Conservation (phyloP, 2,888 invertebrate species). For the Eupithecia vulgata region DNA sequence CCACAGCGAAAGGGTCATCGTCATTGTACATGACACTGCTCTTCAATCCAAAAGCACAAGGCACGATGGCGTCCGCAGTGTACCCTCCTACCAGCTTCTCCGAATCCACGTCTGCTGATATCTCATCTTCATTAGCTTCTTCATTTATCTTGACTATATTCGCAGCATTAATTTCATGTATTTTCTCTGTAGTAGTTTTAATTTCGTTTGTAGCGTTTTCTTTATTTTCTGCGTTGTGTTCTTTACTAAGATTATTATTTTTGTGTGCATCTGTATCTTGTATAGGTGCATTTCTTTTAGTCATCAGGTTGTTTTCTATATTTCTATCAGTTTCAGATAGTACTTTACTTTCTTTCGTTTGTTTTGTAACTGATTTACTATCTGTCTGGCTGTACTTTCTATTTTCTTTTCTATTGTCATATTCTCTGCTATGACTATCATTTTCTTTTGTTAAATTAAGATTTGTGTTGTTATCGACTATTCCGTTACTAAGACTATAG, state of each 20-base stretch:
- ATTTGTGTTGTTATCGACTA: slow-evolving; percentile 12
- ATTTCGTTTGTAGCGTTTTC: slow-evolving; percentile 8
- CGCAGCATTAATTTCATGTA: neutral
- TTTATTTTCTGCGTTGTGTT: slow-evolving; percentile 12
- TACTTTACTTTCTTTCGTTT: neutral
- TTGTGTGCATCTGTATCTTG: neutral
- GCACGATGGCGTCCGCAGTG: slow-evolving; percentile 79
- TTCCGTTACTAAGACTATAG: slow-evolving; percentile 25
- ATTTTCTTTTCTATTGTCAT: neutral
- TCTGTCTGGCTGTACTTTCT: neutral
- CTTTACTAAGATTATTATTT: neutral
- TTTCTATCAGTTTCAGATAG: slow-evolving; percentile 5
- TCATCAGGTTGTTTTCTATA: neutral
- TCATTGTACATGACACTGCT: slow-evolving; percentile 76
- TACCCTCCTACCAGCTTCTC: slow-evolving; percentile 76
- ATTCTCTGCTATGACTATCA: neutral
- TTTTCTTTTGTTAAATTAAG: slow-evolving; percentile 5
- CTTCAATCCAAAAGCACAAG: slow-evolving; percentile 77
- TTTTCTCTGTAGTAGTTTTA: neutral
- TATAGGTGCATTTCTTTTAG: neutral
- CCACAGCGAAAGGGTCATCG: slow-evolving; percentile 75
- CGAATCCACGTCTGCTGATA: slow-evolving; percentile 59
- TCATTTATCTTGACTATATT: slow-evolving; percentile 12
- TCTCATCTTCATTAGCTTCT: slow-evolving; percentile 13
- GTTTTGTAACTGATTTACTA: neutral